Evolutionary conservation across 2,888 invertebrate species (phyloP).

Genomic region (Tenthredo notha): DNA sequence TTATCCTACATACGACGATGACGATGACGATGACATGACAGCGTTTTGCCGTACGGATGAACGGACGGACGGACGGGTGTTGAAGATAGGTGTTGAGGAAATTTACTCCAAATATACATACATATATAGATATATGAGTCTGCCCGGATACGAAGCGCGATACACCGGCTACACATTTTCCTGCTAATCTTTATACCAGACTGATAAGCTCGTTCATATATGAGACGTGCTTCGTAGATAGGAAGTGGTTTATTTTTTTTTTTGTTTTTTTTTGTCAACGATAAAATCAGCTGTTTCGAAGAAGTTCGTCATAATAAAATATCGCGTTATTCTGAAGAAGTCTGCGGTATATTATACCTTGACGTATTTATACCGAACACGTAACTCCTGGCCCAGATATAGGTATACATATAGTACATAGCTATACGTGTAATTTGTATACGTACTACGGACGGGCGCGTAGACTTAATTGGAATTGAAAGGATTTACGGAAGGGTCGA

Average conservation of each 20-base stretch:
- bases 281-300: background rate
- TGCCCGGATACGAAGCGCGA: background rate
- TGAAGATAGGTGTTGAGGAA: background rate
- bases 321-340: too few species aligned
- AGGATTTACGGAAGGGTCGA: conserved; percentile 22
- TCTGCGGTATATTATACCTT: too few species aligned
- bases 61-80: background rate
- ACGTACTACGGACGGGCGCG: conserved; percentile 6
- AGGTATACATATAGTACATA: background rate
- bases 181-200: background rate
- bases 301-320: background rate
- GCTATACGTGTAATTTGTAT: background rate
- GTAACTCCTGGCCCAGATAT: too few species aligned
- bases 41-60: background rate
- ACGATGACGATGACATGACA: background rate
- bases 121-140: background rate
- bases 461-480: conserved; percentile 37
- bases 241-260: background rate
- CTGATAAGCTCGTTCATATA: background rate
- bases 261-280: too few species aligned
- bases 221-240: background rate
- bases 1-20: background rate
- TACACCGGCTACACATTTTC: background rate
- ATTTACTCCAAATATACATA: background rate
- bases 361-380: too few species aligned